phyloP scores from a whole-genome alignment of 2,888 invertebrate species.

The Philereme vetulata region DNA sequence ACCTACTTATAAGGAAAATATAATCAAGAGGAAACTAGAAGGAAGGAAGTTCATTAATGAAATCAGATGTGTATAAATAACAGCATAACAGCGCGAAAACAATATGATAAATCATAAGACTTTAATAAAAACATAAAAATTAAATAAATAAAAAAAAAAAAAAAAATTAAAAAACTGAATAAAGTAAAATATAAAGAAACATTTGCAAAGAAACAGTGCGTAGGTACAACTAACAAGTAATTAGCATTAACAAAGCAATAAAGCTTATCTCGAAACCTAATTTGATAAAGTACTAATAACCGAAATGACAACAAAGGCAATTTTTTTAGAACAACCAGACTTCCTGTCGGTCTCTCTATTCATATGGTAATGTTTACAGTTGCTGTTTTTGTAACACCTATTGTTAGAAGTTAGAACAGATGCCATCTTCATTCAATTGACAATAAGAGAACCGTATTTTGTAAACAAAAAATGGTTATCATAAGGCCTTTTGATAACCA shows the following conservation, averaged over 20 bases:
- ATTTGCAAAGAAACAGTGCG: not conserved
- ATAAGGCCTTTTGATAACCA: too few species aligned
- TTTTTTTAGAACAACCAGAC: constrained; percentile 48
- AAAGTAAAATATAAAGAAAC: not conserved
- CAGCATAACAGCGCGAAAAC: too few species aligned
- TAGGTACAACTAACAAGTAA: constrained; percentile 1
- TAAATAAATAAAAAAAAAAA: too few species aligned
- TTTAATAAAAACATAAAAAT: too few species aligned
- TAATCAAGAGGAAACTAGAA: constrained; percentile 2
- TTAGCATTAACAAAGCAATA: constrained; percentile 9
- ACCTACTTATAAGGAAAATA: not conserved
- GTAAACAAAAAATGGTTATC: not conserved
- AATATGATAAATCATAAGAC: too few species aligned
- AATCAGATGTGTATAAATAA: not conserved
- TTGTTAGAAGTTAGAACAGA: constrained; percentile 23
- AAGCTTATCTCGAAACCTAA: constrained; percentile 15
- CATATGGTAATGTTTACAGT: constrained; percentile 56
- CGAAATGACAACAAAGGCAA: constrained; percentile 27
- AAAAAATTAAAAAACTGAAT: too few species aligned
- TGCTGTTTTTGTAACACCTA: constrained; percentile 41
- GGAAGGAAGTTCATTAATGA: not conserved
- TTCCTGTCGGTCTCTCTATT: constrained; percentile 56
- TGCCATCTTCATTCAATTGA: constrained; percentile 21
- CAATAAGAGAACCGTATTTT: constrained; percentile 1
- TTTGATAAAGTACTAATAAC: constrained; percentile 13